A percentile compares a stretch with the other conserved stretches of the same genome.
These are phyloP conservation scores for Drosophila bocqueti DNA, from an alignment of 1,140 invertebrate genomes.

Conservation along the genomic window DNA sequence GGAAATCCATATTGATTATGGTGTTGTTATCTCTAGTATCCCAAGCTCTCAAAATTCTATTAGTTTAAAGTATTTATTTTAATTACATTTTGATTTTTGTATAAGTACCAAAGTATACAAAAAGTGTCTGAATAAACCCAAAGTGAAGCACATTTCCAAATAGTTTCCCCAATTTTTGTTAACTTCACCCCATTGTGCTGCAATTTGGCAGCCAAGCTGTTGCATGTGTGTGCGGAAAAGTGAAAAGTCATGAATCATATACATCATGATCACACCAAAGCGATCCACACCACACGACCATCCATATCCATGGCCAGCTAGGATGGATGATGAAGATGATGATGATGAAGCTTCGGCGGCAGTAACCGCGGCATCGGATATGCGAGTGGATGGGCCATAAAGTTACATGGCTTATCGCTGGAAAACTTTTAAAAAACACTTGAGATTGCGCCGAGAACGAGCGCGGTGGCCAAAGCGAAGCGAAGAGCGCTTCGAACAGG, in stretches of 20 bases:
- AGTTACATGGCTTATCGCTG: constrained; percentile 80
- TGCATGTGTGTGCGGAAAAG: constrained; percentile 56
- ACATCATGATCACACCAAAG: constrained; percentile 71
- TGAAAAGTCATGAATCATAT: constrained; percentile 82
- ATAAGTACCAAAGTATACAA: not conserved
- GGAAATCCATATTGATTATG: not conserved
- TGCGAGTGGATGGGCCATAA: constrained; percentile 72
- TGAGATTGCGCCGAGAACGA: constrained; percentile 71
- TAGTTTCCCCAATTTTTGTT: not conserved
- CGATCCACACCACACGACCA: constrained; percentile 51
- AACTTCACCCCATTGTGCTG: constrained; percentile 52
- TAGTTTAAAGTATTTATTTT: not conserved
- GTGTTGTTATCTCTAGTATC: too few species aligned
- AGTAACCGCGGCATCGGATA: constrained; percentile 31
- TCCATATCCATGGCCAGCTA: constrained; percentile 59
- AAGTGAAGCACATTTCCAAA: not conserved
- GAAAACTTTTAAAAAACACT: constrained; percentile 82
- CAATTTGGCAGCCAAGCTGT: constrained; percentile 13
- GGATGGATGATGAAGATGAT: constrained; percentile 44
- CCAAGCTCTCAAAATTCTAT: not conserved
- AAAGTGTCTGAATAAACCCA: not conserved
- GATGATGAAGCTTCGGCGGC: constrained; percentile 18
- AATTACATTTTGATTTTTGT: not conserved
- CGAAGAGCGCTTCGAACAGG: constrained; percentile 43
- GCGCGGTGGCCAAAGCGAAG: constrained; percentile 38